Evolutionary conservation across 1,140 invertebrate species (phyloP).

Genomic region (silkworm (Bombyx mori)): DNA sequence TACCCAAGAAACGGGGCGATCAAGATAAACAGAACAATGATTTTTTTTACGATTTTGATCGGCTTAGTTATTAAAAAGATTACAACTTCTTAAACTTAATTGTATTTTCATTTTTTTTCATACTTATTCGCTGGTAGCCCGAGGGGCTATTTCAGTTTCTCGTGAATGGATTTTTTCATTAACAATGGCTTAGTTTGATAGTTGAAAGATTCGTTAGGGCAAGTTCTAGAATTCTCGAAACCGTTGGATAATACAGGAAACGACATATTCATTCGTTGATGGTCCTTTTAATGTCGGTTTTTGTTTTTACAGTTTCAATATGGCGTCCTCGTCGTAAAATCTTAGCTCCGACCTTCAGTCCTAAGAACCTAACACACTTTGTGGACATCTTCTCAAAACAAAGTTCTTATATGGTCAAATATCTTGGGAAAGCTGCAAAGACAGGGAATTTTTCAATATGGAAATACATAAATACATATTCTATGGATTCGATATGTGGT

Average conservation of each 20-base stretch:
- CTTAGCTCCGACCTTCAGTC: slow-evolving; percentile 19
- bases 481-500: slow-evolving; percentile 26
- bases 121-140: no score
- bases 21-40: no score
- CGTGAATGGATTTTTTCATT: background rate
- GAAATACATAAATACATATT: slow-evolving; percentile 20
- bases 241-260: no score
- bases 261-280: no score
- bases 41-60: no score
- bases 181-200: background rate
- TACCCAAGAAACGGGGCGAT: no score
- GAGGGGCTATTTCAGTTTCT: background rate
- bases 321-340: slow-evolving; percentile 23
- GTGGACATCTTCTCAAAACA: slow-evolving; percentile 18
- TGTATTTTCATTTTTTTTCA: background rate
- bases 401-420: slow-evolving; percentile 14
- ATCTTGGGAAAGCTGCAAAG: slow-evolving; percentile 1
- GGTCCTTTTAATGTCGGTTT: background rate
- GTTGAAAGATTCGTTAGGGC: no score
- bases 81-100: no score
- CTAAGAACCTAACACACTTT: slow-evolving; percentile 14
- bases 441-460: slow-evolving; percentile 15
- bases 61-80: no score
- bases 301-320: slow-evolving; percentile 15
- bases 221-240: no score